Evolutionary conservation across 2,797 vertebrate species (phyloP).

Genomic region (Benthosema pterotum): DNA sequence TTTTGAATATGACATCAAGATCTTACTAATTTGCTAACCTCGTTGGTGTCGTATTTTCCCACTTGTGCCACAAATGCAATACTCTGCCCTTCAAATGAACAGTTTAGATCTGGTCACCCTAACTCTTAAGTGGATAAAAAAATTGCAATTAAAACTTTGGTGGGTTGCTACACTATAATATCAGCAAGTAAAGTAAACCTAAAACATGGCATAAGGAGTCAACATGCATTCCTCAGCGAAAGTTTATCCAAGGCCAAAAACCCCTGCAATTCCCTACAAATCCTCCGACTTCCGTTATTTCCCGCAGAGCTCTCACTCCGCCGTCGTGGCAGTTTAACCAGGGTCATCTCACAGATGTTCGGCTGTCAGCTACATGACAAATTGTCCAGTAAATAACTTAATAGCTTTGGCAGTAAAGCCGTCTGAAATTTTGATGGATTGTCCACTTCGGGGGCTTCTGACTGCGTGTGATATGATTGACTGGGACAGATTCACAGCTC

Average conservation of each 20-base stretch:
- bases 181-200: no score
- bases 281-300: background rate
- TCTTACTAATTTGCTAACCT: no score
- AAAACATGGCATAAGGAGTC: background rate
- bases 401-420: background rate
- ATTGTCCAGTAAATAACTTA: slow-evolving; percentile 1
- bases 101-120: no score
- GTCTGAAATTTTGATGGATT: slow-evolving; percentile 30
- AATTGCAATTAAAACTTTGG: no score
- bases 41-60: no score
- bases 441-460: slow-evolving; percentile 6
- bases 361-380: background rate
- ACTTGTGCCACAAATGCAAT: no score
- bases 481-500: slow-evolving; percentile 24
- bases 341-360: slow-evolving; percentile 1
- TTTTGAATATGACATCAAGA: no score
- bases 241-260: background rate
- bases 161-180: no score
- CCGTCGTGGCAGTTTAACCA: background rate
- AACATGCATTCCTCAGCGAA: background rate
- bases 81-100: no score
- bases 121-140: no score
- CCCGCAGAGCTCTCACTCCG: background rate
- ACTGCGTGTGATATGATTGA: slow-evolving; percentile 36
- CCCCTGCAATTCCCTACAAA: no score